phyloP scores from a whole-genome alignment of 2,113 vertebrate genomes.

The Bubalus kerabau region DNA sequence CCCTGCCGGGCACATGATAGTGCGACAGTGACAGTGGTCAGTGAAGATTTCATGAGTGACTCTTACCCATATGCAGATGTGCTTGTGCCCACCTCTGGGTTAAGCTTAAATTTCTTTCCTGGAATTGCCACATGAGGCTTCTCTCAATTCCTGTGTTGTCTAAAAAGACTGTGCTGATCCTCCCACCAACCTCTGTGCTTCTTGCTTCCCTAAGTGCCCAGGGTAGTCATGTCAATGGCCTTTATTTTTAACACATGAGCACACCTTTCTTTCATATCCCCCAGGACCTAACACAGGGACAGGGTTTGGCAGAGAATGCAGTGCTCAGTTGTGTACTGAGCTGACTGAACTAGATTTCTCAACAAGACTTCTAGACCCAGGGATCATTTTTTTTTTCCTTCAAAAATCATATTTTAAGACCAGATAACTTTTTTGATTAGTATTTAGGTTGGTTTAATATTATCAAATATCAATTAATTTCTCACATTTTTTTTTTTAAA shows the following conservation, averaged over 20 bases:
- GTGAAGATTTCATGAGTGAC: background rate
- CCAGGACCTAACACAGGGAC: background rate
- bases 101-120: background rate
- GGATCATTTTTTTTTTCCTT: too few relatives aligned
- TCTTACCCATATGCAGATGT: fast-evolving
- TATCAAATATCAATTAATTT: too few relatives aligned
- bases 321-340: background rate
- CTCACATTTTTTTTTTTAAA: background rate
- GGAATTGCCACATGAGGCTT: background rate
- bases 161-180: background rate
- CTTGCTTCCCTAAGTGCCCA: background rate
- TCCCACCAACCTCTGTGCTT: fast-evolving
- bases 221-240: background rate
- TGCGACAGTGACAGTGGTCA: background rate
- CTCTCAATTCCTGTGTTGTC: background rate
- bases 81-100: fast-evolving
- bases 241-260: fast-evolving
- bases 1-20: fast-evolving
- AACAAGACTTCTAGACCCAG: too few relatives aligned
- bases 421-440: too few relatives aligned
- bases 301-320: background rate
- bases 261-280: background rate
- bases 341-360: background rate
- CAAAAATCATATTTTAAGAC: too few relatives aligned
- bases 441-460: too few relatives aligned